Evolutionary conservation across 2,113 vertebrate species (phyloP).

Genomic region (Sapajus apella): DNA sequence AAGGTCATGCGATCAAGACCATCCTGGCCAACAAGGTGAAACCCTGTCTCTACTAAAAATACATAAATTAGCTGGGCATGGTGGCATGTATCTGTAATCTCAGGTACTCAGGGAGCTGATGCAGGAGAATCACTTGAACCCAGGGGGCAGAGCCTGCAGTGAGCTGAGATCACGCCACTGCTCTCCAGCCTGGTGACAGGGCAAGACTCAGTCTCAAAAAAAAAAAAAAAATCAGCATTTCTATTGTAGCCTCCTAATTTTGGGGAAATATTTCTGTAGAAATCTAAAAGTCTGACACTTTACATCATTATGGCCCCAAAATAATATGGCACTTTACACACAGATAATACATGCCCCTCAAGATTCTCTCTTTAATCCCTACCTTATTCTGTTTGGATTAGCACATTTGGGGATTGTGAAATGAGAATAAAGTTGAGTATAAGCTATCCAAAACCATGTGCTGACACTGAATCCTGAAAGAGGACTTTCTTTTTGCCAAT

Average conservation of each 20-base stretch:
- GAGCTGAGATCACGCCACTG: too few relatives aligned
- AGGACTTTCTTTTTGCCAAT: neutral
- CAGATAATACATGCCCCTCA: neutral
- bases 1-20: too few relatives aligned
- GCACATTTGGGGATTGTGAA: constrained; percentile 20
- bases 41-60: too few relatives aligned
- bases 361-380: constrained; percentile 12
- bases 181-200: too few relatives aligned
- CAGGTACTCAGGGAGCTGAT: too few relatives aligned
- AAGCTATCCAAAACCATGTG: constrained; percentile 23
- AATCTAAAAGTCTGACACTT: constrained; percentile 12
- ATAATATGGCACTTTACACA: neutral
- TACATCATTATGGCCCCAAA: constrained; percentile 32
- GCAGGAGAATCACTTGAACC: too few relatives aligned
- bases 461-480: neutral
- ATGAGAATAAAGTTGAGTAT: constrained; percentile 25
- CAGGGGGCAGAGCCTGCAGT: too few relatives aligned
- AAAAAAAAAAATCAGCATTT: neutral
- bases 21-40: too few relatives aligned
- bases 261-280: neutral
- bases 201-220: too few relatives aligned
- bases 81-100: too few relatives aligned
- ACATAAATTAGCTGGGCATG: too few relatives aligned
- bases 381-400: constrained; percentile 16
- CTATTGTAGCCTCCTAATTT: neutral